Base-by-base conservation (phyloP, 2,888 invertebrate species). In the Clepsis dumicolana region DNA sequence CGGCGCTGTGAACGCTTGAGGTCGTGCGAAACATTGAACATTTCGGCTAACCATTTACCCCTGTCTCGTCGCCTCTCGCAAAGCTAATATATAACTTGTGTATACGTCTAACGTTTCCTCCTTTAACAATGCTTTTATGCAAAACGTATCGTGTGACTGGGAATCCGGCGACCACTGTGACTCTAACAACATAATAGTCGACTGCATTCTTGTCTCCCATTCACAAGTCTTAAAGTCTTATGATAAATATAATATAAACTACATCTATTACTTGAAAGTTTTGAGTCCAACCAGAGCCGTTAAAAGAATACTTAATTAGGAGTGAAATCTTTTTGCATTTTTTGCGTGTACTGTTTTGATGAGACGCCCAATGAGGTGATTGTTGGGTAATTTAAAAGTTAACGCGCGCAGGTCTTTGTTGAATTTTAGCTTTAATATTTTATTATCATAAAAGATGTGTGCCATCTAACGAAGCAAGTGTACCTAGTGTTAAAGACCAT, bases 131-230 rank as follows among this genome's bases (percentile, higher is more conserved):
- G 83, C 74, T 68, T 80, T 77, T 83, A 85, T 84, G 83, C 79
- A 81, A 83, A 86, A 78, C 77, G 70, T 75, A 77, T 76, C 84
- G 85, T 87, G 86, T 65, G 87, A 86, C 82, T 87, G 86, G 80
- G 87, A 87, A 85, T 66, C 27, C 25, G 52, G 63, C 62, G 25
- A 70, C 74, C 65, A 71, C 65, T 54, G 41, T 71, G 64, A 73
- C 70, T 60, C 69, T 64, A 65, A 57, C 67, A 59, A 54, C 53
- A 71, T 64, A 65, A 56, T 35, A 57, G 50, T 62, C 29, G 24
- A 25, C 21, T 29, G 27, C 63, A 52, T 67, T 65, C 72, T 71
- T 74, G 74, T 70, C 71, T 41, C 64, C 32, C 12, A 64, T 38
- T 52, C 41, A 65, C 73, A 76, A 75, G 68, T 66, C 18, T 65